Conservation (phyloP, 1,140 invertebrate species). For the Hypsibius dujardini region DNA sequence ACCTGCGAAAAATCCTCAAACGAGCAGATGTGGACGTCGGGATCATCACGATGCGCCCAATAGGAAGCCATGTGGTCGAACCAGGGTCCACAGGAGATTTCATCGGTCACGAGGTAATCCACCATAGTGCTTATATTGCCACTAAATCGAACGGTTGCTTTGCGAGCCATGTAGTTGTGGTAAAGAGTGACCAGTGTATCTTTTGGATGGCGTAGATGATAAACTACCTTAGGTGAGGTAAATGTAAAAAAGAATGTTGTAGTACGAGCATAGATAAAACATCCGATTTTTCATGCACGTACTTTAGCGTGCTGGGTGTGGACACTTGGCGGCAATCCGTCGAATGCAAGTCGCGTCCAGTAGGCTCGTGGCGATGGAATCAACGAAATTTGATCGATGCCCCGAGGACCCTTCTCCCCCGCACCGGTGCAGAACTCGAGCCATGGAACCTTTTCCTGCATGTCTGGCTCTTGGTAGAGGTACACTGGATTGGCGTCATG, state of each 20-base stretch:
- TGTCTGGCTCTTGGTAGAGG: slow-evolving; percentile 4
- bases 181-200: slow-evolving; percentile 1
- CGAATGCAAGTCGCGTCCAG: background rate
- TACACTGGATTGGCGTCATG: background rate
- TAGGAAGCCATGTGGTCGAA: slow-evolving; percentile 1
- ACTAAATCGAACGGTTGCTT: background rate
- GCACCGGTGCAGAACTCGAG: background rate
- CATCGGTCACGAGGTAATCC: background rate
- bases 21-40: slow-evolving; percentile 3
- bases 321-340: background rate
- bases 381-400: background rate
- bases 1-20: background rate
- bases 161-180: background rate
- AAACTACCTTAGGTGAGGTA: background rate
- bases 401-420: background rate
- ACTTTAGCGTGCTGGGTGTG: background rate
- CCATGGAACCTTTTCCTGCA: slow-evolving; percentile 9
- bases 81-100: background rate
- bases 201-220: background rate
- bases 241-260: background rate
- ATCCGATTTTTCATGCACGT: background rate
- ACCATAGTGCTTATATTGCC: background rate
- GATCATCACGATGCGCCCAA: background rate
- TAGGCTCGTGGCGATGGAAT: background rate
- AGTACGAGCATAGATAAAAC: background rate